A percentile compares a stretch with the other conserved stretches of the same genome.
These are phyloP conservation scores for Pheosia tremula DNA, from an alignment of 2,888 invertebrate species.

Conservation along the genomic window DNA sequence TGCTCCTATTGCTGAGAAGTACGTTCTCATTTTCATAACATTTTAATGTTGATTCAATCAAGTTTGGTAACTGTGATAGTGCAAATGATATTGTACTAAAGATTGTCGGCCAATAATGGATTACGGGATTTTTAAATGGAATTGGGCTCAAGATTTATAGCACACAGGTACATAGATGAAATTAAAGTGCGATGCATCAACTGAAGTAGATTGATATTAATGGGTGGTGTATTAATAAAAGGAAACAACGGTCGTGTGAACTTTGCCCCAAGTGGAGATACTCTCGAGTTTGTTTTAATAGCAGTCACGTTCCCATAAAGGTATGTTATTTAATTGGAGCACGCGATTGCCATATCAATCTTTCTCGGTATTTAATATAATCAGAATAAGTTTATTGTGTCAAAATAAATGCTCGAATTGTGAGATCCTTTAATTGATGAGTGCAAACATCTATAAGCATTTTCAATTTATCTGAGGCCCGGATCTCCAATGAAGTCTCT, in stretches of 20 bases:
- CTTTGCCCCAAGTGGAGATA: constrained; percentile 38
- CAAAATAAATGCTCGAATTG: constrained; percentile 21
- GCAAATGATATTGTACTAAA: too few relatives aligned
- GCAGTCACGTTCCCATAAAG: constrained; percentile 62
- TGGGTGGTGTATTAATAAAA: constrained; percentile 53
- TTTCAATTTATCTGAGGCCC: too few relatives aligned
- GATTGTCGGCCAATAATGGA: too few relatives aligned
- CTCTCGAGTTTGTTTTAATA: constrained; percentile 46
- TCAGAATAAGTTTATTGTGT: constrained; percentile 60
- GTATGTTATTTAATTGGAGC: constrained; percentile 59
- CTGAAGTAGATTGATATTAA: constrained; percentile 53
- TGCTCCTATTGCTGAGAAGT: too few relatives aligned
- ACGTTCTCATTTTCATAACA: not conserved
- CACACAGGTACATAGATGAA: not conserved
- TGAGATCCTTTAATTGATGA: constrained; percentile 24
- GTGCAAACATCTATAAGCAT: too few relatives aligned
- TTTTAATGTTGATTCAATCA: constrained; percentile 2
- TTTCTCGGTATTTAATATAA: constrained; percentile 47
- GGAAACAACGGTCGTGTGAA: constrained; percentile 60
- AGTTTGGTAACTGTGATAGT: too few relatives aligned
- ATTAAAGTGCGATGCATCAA: constrained; percentile 12
- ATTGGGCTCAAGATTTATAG: too few relatives aligned
- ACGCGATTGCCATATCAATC: constrained; percentile 74
- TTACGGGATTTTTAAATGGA: too few relatives aligned
- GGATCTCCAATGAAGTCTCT: too few relatives aligned